phyloP scores from a whole-genome alignment of 1,140 invertebrate species.

The Pogonomyrmex barbatus region DNA sequence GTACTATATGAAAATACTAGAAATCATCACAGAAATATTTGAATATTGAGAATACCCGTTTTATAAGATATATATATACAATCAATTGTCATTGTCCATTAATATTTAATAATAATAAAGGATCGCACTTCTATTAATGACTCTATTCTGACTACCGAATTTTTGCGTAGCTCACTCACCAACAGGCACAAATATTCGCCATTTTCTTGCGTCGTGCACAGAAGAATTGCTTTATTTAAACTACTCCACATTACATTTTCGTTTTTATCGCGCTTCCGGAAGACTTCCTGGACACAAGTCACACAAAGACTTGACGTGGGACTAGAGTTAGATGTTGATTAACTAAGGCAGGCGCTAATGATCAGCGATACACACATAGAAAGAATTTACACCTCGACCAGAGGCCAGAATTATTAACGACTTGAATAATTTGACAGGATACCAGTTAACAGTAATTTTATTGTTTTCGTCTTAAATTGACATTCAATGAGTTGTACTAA shows the following conservation, averaged over 20 bases:
- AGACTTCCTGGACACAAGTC: background rate
- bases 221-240: background rate
- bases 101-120: conserved; percentile 1
- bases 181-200: conserved; percentile 52
- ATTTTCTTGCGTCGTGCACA: background rate
- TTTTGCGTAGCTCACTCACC: conserved; percentile 61
- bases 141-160: background rate
- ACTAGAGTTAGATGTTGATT: conserved; percentile 31
- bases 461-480: background rate
- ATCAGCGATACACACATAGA: background rate
- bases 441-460: background rate
- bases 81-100: too few species aligned
- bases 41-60: too few species aligned
- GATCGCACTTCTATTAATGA: background rate
- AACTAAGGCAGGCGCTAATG: conserved; percentile 49
- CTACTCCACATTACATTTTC: conserved; percentile 65
- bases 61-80: too few species aligned
- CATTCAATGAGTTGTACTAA: background rate
- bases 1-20: too few species aligned
- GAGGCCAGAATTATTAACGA: conserved; percentile 32
- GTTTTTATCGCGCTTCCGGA: background rate
- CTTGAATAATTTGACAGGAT: conserved; percentile 13
- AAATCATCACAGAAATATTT: too few species aligned
- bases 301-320: background rate
- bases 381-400: conserved; percentile 47